Base-by-base conservation (phyloP, 2,797 vertebrate species). In the Cryptoblepharus egeriae region DNA sequence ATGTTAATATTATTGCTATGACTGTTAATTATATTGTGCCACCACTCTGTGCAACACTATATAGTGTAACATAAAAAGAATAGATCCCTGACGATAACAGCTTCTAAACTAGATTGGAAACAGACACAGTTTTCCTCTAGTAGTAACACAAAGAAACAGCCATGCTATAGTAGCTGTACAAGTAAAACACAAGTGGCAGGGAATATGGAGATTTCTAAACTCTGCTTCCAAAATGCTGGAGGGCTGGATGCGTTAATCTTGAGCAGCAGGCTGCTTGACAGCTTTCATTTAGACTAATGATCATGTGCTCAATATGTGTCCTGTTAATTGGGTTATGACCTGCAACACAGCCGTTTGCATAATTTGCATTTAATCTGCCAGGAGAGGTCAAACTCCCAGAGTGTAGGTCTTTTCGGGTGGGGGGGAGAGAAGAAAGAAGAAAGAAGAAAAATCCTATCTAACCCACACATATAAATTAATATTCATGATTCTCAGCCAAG, bases 321-420 rank as follows among this genome's bases (percentile, higher is more conserved):
- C 18, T 58, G 52, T 88, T 93, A 93, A 93, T 93, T 92, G 92
- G 91, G 86, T 94, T 93, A 94, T 81, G 80, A 86, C n/a, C 65
- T 69, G 84, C 83, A 92, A 79, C 87, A 82, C 0, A 77, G 58
- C 49, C n/a, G 88, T 93, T 94, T 93, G 88, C 90, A 91, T 94
- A 91, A 95, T 94, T 88, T 86, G 80, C 81, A 90, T 91, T 93
- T 94, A 91, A 93, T 93, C 91, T 92, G 90, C 93, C 92, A 93
- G 92, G 89, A 93, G 86, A 85, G 91, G 85, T 91, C 91, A 92
- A 91, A 90, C 83, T 73, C 88, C 64, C 60, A 90, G 76, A 57
- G 65, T 73, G 76, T 88, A 89, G 84, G 85, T 30, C 79, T 90
- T 39, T 77, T n/a, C n/a, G n/a, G 28, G 55, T 18, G n/a, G 18